Evolutionary conservation across 2,888 invertebrate genomes (phyloP), one percentile per base, ranked within the genome.

Genomic region (Augiades crinisus): DNA sequence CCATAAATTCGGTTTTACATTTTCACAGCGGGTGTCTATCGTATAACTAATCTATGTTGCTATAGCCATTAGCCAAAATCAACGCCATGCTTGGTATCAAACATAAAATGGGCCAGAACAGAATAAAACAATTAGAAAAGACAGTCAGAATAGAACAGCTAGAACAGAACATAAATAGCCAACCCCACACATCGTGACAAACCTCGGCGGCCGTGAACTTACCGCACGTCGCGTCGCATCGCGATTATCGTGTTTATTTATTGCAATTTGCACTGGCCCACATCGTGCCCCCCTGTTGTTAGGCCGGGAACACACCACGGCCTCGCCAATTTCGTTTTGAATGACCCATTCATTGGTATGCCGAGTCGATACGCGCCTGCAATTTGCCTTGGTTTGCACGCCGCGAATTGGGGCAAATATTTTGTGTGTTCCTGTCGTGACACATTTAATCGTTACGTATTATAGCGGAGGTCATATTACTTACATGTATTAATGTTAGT

Each of bases 211-310:
- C 61, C 59, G 17, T 59, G 61, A 61, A 61, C 61, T 61, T 61
- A 47, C 34, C 31, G 47, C 36, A 43, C 37, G 52, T 17, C 45
- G 50, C 40, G 50, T 40, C 36, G 57, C 37, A 51, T 47, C 54
- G 53, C 52, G 47, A 46, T 57, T 59, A 58, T 55, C 53, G 52
- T 54, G 53, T 49, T 57, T 59, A 57, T 56, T 60, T 55, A 58
- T 58, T 59, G 55, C 59, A 57, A 55, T 54, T 54, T 52, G 58
- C 57, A 58, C 43, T 61, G 61, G 54, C 59, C 61, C 57, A 61
- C 44, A 57, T 61, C 31, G 38, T 43, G 50, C 46, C 56, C 51
- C 54, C 41, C 47, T 46, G 59, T 59, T 53, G 59, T 57, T 51
- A 41, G 51, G 55, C 53, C 37, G 50, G 45, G 33, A 56, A 50